A percentile compares a stretch with the other conserved stretches of the same genome.
Evolutionary conservation across 1,140 invertebrate species (phyloP).

Genomic region (Acromyrmex heyeri): DNA sequence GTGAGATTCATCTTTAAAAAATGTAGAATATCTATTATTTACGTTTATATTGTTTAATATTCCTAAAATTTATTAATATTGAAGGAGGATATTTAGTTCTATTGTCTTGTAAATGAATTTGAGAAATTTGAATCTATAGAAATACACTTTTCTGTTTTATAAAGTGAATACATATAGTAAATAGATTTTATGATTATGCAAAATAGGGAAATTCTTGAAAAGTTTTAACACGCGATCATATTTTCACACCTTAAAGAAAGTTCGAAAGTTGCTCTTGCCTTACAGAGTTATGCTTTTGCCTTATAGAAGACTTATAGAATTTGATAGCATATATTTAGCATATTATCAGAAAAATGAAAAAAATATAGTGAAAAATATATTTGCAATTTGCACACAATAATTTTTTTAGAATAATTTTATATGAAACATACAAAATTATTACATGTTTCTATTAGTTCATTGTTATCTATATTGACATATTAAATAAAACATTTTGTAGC

Average conservation of each 20-base stretch:
- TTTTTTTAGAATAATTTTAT: background rate
- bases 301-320: background rate
- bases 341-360: background rate
- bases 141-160: background rate
- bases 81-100: too few species aligned
- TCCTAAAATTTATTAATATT: too few species aligned
- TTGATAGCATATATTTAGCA: background rate
- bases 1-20: too few species aligned
- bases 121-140: background rate
- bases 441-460: background rate
- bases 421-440: background rate
- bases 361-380: background rate
- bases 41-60: too few species aligned
- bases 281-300: background rate
- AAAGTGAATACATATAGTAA: background rate
- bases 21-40: too few species aligned
- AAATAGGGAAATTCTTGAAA: background rate
- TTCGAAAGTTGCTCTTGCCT: constrained; percentile 10
- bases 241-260: constrained; percentile 1
- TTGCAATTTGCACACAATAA: background rate
- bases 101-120: too few species aligned
- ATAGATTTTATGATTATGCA: constrained; percentile 12
- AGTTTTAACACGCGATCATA: constrained; percentile 19
- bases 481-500: background rate
- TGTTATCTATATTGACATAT: background rate